These are phyloP conservation scores for Syrrhaptes paradoxus DNA, from an alignment of 2,113 vertebrate genomes.

Conservation along the genomic window DNA sequence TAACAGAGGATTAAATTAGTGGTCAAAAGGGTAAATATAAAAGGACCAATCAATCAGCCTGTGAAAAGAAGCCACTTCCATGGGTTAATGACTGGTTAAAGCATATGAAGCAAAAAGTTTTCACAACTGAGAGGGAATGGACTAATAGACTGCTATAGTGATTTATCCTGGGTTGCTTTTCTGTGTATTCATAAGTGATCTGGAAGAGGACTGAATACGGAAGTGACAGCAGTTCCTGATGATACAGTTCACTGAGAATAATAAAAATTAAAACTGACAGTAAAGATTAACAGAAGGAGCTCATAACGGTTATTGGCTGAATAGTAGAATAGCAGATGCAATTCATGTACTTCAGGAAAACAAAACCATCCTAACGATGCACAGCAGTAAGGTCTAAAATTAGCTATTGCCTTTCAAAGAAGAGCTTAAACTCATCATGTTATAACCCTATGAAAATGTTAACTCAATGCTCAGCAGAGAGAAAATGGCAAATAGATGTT, in stretches of 20 bases:
- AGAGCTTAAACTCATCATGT: background rate
- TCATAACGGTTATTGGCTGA: background rate
- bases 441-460: slow-evolving; percentile 30
- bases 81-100: background rate
- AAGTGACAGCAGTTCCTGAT: background rate
- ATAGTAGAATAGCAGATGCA: background rate
- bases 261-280: slow-evolving; percentile 14
- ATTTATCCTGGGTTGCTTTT: background rate
- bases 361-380: background rate
- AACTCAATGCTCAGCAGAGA: background rate
- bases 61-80: background rate
- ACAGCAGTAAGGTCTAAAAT: background rate
- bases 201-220: background rate
- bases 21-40: background rate
- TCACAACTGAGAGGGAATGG: background rate
- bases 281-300: background rate
- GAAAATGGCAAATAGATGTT: slow-evolving; percentile 3
- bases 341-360: slow-evolving; percentile 13
- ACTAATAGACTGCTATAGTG: background rate
- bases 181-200: background rate
- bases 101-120: background rate
- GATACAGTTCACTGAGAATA: background rate
- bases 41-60: background rate
- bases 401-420: slow-evolving; percentile 19
- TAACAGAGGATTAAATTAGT: background rate